Percentiles rank a stretch among this genome's conserved stretches.
phyloP scores from a whole-genome alignment of 2,888 invertebrate genomes.

The Rhogogaster chlorosoma region DNA sequence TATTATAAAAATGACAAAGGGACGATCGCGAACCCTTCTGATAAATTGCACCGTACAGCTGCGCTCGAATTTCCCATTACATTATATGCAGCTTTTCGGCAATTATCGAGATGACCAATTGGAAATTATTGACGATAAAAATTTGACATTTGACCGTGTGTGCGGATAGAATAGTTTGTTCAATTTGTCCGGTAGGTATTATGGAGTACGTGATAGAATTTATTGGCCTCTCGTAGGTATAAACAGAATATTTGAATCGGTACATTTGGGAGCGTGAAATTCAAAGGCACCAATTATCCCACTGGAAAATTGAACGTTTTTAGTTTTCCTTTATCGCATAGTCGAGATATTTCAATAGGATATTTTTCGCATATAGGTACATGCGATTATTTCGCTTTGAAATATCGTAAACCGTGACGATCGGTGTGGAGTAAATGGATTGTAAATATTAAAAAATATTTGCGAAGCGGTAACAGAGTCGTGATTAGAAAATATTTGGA shows the following conservation, averaged over 20 bases:
- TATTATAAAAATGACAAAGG: neutral
- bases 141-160: neutral
- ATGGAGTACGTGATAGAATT: slow-evolving; percentile 16
- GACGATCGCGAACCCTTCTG: neutral
- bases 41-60: neutral
- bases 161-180: neutral
- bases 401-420: neutral
- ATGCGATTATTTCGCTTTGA: neutral
- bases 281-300: slow-evolving; percentile 23
- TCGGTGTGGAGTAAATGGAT: neutral
- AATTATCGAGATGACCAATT: neutral
- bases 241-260: slow-evolving; percentile 38
- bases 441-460: neutral
- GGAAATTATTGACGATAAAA: neutral
- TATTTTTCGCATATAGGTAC: neutral
- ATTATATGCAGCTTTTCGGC: neutral
- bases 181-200: neutral
- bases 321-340: neutral
- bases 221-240: slow-evolving; percentile 1
- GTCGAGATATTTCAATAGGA: neutral
- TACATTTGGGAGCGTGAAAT: neutral
- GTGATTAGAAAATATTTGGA: neutral
- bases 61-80: neutral
- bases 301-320: neutral
- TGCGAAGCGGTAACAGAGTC: neutral